Percentiles rank a stretch among this genome's conserved stretches.
phyloP scores from a whole-genome alignment of 64 coral and sea anemone genomes.

The Platygyra sinensis region DNA sequence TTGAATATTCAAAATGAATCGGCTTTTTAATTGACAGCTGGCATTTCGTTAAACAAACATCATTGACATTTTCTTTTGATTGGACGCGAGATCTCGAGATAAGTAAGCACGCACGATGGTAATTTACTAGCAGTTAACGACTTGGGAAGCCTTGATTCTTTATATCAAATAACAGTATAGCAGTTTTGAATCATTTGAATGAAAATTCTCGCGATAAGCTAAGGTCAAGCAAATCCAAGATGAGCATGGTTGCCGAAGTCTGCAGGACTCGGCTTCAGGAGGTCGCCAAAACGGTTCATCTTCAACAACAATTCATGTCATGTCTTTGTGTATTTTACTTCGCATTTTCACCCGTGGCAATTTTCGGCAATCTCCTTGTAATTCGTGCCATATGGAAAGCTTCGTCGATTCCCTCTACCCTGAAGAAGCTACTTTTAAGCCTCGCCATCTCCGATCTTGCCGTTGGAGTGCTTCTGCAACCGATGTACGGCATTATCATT shows the following conservation, averaged over 20 bases:
- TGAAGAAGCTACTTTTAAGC: conserved; percentile 15
- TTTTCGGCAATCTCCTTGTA: conserved; percentile 34
- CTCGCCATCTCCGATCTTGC: conserved; percentile 53
- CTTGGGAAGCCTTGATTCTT: no score
- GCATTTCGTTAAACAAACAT: no score
- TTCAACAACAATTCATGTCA: neutral
- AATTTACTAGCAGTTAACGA: no score
- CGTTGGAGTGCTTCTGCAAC: conserved; percentile 35
- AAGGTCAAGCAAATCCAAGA: neutral
- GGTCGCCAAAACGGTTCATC: neutral
- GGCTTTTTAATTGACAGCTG: no score
- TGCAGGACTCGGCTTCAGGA: neutral
- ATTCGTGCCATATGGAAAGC: conserved; percentile 8
- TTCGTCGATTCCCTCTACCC: neutral
- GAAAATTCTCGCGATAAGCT: neutral
- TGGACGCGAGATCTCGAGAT: no score
- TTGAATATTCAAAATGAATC: no score
- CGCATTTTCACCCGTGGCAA: neutral
- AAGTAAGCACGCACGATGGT: no score
- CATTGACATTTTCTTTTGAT: no score
- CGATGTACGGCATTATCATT: conserved; percentile 16
- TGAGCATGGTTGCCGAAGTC: neutral
- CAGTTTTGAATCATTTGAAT: neutral
- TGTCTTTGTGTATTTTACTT: conserved; percentile 1
- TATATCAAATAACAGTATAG: neutral